A percentile compares a stretch with the other conserved stretches of the same genome.
Conservation (phyloP, 2,797 vertebrate species). For the Spinus pinus region DNA sequence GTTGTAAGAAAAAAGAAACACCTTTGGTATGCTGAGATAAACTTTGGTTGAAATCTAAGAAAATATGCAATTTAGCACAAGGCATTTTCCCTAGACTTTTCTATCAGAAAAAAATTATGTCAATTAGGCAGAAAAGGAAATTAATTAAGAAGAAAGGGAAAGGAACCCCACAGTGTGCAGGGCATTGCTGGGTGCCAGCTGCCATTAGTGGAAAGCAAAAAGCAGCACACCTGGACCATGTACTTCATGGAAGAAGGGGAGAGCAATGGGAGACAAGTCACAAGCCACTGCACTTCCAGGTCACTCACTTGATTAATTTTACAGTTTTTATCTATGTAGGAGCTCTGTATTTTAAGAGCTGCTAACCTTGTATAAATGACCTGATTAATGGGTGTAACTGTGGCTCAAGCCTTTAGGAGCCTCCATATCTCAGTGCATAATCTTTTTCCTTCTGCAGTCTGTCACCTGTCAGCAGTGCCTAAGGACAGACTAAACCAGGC, state of each 20-base stretch:
- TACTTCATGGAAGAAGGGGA: not conserved
- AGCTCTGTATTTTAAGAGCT: not conserved
- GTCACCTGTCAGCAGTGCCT: not conserved
- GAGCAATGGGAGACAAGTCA: not conserved
- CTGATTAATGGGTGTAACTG: not conserved
- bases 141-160: not conserved
- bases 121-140: not conserved
- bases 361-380: not conserved
- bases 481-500: not conserved
- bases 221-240: not conserved
- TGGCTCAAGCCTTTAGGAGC: not conserved
- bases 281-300: not conserved
- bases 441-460: not conserved
- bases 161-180: not conserved
- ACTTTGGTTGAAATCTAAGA: not conserved
- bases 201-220: not conserved
- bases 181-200: not conserved
- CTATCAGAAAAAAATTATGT: not conserved
- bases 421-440: not conserved
- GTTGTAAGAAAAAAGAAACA: not conserved
- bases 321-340: rapidly evolving
- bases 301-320: not conserved
- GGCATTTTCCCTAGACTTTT: not conserved
- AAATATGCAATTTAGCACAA: not conserved
- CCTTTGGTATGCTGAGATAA: not conserved